These are phyloP conservation scores for Triplophysa rosa DNA, from an alignment of 2,113 vertebrate species.

Conservation along the genomic window DNA sequence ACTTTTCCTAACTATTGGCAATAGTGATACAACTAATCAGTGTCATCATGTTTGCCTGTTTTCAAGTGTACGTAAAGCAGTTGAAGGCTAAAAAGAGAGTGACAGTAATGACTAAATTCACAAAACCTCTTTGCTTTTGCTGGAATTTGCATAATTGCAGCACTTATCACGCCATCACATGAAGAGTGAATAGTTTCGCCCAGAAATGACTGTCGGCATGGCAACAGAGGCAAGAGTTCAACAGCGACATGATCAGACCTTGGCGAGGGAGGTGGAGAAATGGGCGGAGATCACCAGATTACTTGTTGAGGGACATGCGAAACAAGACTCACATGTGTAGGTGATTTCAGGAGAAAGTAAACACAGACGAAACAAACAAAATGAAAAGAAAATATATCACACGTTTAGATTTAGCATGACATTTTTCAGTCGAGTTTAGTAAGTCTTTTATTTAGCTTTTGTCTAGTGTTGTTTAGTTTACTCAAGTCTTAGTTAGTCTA, in stretches of 20 bases:
- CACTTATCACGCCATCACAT: slow-evolving; percentile 71
- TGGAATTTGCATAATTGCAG: slow-evolving; percentile 78
- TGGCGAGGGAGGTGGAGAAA: slow-evolving; percentile 32
- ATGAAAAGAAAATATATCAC: background rate
- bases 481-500: too few species aligned
- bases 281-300: slow-evolving; percentile 26
- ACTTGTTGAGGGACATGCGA: slow-evolving; percentile 15
- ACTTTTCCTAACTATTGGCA: too few species aligned
- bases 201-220: slow-evolving; percentile 69
- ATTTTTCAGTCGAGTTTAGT: too few species aligned
- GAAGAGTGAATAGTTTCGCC: slow-evolving; percentile 56
- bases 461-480: too few species aligned
- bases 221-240: slow-evolving; percentile 71
- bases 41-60: background rate
- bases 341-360: background rate
- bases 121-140: slow-evolving; percentile 63
- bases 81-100: slow-evolving; percentile 25
- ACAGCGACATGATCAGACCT: slow-evolving; percentile 62
- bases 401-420: background rate
- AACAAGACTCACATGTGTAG: background rate
- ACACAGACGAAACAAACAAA: background rate
- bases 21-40: background rate
- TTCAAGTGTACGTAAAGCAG: background rate
- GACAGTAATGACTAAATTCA: slow-evolving; percentile 57
- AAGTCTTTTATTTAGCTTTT: too few species aligned